Conservation (phyloP, 2,888 invertebrate species). For the Prosopocoilus inquinatus region DNA sequence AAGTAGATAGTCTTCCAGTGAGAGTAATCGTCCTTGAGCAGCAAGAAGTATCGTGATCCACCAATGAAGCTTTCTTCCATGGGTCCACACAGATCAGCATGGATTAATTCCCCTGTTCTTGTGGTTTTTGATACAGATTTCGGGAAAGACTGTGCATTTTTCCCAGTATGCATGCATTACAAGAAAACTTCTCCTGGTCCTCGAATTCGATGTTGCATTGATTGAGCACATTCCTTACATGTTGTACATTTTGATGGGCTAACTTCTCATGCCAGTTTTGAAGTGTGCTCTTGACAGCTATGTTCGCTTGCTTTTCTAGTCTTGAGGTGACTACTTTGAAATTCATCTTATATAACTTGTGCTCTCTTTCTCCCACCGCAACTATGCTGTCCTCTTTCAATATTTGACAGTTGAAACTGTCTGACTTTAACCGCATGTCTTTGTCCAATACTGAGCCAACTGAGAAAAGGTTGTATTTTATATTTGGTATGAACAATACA, state of each 20-base stretch:
- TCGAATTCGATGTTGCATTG: neutral
- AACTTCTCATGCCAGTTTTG: neutral
- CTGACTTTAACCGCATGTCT: neutral
- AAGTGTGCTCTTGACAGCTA: neutral
- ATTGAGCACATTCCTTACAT: neutral
- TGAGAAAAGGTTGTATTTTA: slow-evolving; percentile 8
- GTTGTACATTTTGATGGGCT: slow-evolving; percentile 8
- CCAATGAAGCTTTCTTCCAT: slow-evolving; percentile 7
- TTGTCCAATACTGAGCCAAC: neutral
- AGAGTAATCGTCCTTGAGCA: slow-evolving; percentile 28
- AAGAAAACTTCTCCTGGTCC: neutral
- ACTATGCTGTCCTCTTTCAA: neutral
- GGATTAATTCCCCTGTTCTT: neutral
- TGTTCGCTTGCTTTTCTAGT: neutral
- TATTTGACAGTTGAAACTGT: neutral
- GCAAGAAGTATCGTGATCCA: slow-evolving; percentile 6
- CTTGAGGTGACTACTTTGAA: neutral
- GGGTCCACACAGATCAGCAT: slow-evolving; percentile 5
- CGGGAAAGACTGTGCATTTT: neutral
- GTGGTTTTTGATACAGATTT: neutral
- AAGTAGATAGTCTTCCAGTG: slow-evolving; percentile 23
- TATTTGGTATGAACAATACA: slow-evolving; percentile 4
- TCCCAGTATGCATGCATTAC: neutral
- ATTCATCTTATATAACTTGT: neutral
- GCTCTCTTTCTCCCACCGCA: neutral